Conservation (phyloP, 1,140 invertebrate genomes). For the Camponotus vicinus region DNA sequence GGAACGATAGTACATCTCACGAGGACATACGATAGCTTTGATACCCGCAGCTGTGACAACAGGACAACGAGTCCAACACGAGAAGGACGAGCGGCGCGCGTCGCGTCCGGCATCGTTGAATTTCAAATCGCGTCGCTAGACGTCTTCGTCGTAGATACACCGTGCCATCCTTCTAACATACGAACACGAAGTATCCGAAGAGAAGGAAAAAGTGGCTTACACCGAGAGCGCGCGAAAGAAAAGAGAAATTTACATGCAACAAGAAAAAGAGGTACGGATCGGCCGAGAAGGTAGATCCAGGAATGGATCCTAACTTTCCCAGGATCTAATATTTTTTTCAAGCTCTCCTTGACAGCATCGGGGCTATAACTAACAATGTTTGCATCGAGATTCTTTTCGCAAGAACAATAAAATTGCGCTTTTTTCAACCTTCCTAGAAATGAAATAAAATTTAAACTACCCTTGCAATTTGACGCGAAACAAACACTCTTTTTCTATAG, state of each 20-base stretch:
- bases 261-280: slow-evolving; percentile 20
- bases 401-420: background rate
- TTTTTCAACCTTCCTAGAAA: background rate
- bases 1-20: slow-evolving; percentile 64
- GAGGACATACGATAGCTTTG: slow-evolving; percentile 55
- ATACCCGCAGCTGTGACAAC: slow-evolving; percentile 69
- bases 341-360: background rate
- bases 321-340: background rate
- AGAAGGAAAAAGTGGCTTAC: slow-evolving; percentile 42
- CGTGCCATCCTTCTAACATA: slow-evolving; percentile 12
- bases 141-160: background rate
- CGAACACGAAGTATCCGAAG: background rate
- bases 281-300: background rate
- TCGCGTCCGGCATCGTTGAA: slow-evolving; percentile 80
- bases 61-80: slow-evolving; percentile 59
- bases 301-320: background rate
- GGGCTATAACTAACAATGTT: background rate
- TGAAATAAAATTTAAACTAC: background rate
- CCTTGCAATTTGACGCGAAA: background rate
- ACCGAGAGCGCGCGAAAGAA: background rate
- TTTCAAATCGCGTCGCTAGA: slow-evolving; percentile 77
- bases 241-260: slow-evolving; percentile 44
- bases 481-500: background rate
- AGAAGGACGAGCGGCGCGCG: slow-evolving; percentile 65
- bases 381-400: background rate